phyloP scores from a whole-genome alignment of 2,888 invertebrate genomes.

The Pachydiplax longipennis region DNA sequence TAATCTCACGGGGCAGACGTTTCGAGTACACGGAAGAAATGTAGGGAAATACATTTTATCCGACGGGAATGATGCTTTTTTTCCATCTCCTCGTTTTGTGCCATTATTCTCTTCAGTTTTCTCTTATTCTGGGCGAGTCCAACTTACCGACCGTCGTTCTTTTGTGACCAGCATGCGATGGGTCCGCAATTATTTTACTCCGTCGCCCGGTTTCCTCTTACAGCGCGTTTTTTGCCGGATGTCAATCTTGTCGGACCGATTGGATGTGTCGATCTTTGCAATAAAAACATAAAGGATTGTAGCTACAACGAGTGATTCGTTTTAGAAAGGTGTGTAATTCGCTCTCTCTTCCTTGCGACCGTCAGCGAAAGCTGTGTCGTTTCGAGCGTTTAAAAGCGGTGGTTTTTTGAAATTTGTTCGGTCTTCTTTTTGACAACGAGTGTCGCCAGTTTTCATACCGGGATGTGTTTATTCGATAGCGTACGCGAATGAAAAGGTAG shows the following conservation, averaged over 20 bases:
- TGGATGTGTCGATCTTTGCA: not conserved
- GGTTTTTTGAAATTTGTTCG: too few relatives aligned
- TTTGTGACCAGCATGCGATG: not conserved
- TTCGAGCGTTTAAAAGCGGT: too few relatives aligned
- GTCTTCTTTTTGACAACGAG: too few relatives aligned
- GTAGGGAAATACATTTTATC: not conserved
- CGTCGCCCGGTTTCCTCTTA: not conserved
- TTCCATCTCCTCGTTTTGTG: not conserved
- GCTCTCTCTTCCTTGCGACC: not conserved
- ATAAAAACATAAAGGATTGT: not conserved
- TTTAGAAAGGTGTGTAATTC: not conserved
- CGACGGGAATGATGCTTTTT: not conserved
- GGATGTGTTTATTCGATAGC: too few relatives aligned
- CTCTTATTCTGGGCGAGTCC: not conserved
- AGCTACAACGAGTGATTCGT: not conserved
- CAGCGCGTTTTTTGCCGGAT: not conserved
- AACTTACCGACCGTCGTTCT: not conserved
- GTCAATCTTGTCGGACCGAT: not conserved
- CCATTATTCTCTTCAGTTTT: not conserved
- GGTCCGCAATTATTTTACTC: not conserved
- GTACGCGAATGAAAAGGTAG: too few relatives aligned
- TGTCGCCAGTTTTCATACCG: too few relatives aligned
- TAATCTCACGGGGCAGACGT: not conserved
- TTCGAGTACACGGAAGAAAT: not conserved
- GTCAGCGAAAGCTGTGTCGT: too few relatives aligned